These are phyloP conservation scores for Otocyon megalotis DNA, from an alignment of 2,113 vertebrate species.

Conservation along the genomic window DNA sequence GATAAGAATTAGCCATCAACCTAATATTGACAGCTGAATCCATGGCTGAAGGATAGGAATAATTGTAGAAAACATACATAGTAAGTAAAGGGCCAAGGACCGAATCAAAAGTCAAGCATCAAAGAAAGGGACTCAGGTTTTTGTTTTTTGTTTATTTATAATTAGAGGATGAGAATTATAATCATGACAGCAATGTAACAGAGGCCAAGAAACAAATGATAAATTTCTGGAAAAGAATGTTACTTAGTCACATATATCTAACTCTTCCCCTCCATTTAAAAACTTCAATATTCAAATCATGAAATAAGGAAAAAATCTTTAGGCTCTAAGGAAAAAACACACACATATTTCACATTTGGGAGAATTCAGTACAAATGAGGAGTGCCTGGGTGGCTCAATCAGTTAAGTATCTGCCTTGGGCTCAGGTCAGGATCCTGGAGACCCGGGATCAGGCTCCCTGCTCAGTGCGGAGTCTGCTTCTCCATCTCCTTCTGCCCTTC, in stretches of 20 bases:
- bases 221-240: not conserved
- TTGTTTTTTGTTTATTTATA: slow-evolving; percentile 13
- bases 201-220: not conserved
- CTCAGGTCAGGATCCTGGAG: too few species aligned
- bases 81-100: not conserved
- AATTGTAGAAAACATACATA: not conserved
- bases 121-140: not conserved
- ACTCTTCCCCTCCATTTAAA: not conserved
- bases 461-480: too few species aligned
- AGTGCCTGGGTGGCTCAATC: too few species aligned
- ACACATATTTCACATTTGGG: not conserved
- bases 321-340: not conserved
- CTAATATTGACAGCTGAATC: not conserved
- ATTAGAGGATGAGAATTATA: not conserved
- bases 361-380: not conserved
- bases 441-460: too few species aligned
- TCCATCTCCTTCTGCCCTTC: too few species aligned
- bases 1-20: not conserved
- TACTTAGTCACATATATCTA: not conserved
- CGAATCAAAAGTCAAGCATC: not conserved
- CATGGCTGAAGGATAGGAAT: not conserved
- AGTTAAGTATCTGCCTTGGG: too few species aligned
- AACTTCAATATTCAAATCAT: not conserved
- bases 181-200: not conserved
- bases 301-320: not conserved